These are phyloP conservation scores for Sesamia inferens DNA, from an alignment of 2,888 invertebrate species.

Conservation along the genomic window DNA sequence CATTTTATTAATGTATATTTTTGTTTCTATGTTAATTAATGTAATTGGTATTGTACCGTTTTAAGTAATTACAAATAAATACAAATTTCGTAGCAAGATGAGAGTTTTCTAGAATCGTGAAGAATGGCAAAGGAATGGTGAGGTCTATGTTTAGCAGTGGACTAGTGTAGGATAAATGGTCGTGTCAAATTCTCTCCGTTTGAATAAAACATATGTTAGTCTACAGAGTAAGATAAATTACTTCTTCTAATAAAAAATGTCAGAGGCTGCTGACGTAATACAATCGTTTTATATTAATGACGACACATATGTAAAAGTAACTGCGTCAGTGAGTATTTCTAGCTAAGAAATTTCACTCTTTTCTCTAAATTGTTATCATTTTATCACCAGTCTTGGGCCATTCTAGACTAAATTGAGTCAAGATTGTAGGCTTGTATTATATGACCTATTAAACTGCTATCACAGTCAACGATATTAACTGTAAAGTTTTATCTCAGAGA, in stretches of 20 bases:
- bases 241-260: too few species aligned
- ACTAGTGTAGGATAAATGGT: background rate
- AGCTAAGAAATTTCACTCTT: conserved; percentile 18
- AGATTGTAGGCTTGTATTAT: conserved; percentile 58
- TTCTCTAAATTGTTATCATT: conserved; percentile 39
- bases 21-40: too few species aligned
- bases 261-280: background rate
- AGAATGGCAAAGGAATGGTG: background rate
- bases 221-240: background rate
- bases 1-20: too few species aligned
- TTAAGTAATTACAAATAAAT: too few species aligned
- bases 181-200: background rate
- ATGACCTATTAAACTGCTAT: conserved; percentile 70
- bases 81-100: background rate
- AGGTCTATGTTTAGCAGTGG: background rate
- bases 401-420: conserved; percentile 42
- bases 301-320: conserved; percentile 16
- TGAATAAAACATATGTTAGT: background rate
- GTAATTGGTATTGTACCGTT: too few species aligned
- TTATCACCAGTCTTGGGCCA: conserved; percentile 19
- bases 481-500: conserved; percentile 69
- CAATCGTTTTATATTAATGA: conserved; percentile 17
- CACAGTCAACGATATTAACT: conserved; percentile 67
- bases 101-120: background rate
- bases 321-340: background rate